phyloP scores from a whole-genome alignment of 2,113 vertebrate species.

The Peucedramus taeniatus region DNA sequence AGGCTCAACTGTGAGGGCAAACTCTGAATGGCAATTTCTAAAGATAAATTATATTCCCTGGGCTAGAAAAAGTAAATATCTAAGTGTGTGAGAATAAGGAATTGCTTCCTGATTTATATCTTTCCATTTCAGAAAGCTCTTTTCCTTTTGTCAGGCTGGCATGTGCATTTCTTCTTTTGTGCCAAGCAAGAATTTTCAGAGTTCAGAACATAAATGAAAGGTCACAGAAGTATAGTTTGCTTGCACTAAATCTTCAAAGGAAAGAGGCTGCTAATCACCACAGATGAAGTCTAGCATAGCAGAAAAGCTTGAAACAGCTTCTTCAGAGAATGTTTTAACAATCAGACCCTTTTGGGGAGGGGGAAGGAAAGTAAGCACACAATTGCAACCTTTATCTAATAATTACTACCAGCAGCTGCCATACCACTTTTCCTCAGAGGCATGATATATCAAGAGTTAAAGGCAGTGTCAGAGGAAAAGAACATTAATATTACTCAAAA shows the following conservation, averaged over 20 bases:
- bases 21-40: not conserved
- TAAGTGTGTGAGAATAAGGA: not conserved
- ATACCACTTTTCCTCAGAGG: not conserved
- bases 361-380: conserved; percentile 28
- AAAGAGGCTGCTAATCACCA: conserved; percentile 53
- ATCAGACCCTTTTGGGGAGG: conserved; percentile 30
- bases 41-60: not conserved
- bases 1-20: not conserved
- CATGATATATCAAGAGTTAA: not conserved
- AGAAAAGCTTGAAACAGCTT: conserved; percentile 39
- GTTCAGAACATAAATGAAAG: conserved; percentile 60
- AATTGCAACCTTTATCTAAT: conserved; percentile 41
- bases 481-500: not conserved
- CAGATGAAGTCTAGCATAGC: conserved; percentile 31
- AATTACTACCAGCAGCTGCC: not conserved
- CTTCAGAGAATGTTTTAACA: conserved; percentile 65
- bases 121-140: not conserved
- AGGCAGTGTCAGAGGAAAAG: not conserved
- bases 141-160: conserved; percentile 17
- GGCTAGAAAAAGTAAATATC: not conserved
- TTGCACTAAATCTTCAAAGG: conserved; percentile 58
- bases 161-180: conserved; percentile 25
- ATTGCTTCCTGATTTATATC: not conserved
- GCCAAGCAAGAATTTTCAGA: conserved; percentile 47
- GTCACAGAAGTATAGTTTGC: conserved; percentile 56